These are phyloP conservation scores for Empidonax traillii DNA, from an alignment of 2,113 vertebrate species.

Conservation along the genomic window DNA sequence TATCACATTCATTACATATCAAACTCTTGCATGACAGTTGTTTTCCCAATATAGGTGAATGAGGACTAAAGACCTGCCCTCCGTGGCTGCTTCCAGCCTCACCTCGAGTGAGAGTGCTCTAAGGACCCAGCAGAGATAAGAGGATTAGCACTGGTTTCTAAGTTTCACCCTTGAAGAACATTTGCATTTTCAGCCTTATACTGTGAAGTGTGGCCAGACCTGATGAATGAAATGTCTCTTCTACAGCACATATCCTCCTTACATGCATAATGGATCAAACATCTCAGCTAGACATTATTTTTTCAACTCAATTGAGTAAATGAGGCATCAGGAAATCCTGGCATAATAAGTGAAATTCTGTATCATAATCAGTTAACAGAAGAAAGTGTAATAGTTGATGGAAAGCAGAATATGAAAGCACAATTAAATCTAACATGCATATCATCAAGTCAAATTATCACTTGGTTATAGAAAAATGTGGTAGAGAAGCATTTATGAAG, in stretches of 20 bases:
- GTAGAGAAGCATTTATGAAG: constrained; percentile 8
- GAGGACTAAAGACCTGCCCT: not conserved
- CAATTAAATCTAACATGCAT: constrained; percentile 42
- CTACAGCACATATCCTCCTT: not conserved
- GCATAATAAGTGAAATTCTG: constrained; percentile 9
- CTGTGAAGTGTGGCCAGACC: not conserved
- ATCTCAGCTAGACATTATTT: not conserved
- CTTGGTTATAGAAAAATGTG: constrained; percentile 15
- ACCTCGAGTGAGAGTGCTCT: not conserved
- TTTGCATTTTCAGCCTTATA: not conserved
- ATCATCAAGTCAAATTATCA: constrained; percentile 31
- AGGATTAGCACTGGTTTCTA: not conserved
- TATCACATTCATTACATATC: not conserved
- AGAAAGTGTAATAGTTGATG: not conserved
- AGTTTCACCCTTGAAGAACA: not conserved
- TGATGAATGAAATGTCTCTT: not conserved
- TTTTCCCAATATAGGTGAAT: not conserved
- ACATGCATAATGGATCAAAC: not conserved
- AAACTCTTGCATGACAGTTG: not conserved
- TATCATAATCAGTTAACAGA: constrained; percentile 15
- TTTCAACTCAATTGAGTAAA: constrained; percentile 15
- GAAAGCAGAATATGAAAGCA: constrained; percentile 10
- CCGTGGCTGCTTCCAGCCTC: not conserved
- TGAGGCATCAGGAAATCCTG: constrained; percentile 13
- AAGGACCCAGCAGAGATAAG: not conserved